phyloP scores from a whole-genome alignment of 2,797 vertebrate species.

The Sarcoramphus papa region DNA sequence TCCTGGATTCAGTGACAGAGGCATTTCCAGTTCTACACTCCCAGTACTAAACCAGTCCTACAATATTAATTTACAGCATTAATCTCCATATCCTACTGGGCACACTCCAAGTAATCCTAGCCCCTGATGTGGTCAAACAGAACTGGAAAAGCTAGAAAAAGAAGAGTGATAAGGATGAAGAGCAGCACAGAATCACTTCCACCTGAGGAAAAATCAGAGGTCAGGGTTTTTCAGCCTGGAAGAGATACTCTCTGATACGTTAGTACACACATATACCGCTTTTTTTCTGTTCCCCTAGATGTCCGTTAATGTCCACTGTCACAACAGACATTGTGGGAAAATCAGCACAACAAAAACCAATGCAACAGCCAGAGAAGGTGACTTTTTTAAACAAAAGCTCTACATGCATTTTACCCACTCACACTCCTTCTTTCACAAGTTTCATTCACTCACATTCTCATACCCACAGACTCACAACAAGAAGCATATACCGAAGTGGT shows the following conservation, averaged over 20 bases:
- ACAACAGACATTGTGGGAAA: background rate
- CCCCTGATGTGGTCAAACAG: background rate
- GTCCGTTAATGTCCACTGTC: background rate
- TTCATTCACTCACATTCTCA: background rate
- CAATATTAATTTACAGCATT: background rate
- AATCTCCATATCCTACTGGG: background rate
- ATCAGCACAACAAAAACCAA: background rate
- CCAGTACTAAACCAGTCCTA: background rate
- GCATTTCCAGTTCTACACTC: background rate
- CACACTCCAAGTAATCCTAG: background rate
- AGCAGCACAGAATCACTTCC: background rate
- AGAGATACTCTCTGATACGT: background rate
- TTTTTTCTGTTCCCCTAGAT: background rate
- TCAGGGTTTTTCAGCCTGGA: background rate
- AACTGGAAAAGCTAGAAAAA: background rate
- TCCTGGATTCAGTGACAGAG: background rate
- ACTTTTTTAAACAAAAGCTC: background rate
- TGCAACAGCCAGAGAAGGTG: background rate
- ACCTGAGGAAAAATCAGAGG: background rate
- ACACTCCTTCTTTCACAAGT: background rate
- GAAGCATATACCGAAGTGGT: fast-evolving
- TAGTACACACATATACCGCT: background rate
- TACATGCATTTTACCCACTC: background rate
- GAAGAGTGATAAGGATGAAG: background rate
- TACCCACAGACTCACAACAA: fast-evolving